Evolutionary conservation across 2,113 vertebrate genomes (phyloP).

Genomic region (Tupaia tana): DNA sequence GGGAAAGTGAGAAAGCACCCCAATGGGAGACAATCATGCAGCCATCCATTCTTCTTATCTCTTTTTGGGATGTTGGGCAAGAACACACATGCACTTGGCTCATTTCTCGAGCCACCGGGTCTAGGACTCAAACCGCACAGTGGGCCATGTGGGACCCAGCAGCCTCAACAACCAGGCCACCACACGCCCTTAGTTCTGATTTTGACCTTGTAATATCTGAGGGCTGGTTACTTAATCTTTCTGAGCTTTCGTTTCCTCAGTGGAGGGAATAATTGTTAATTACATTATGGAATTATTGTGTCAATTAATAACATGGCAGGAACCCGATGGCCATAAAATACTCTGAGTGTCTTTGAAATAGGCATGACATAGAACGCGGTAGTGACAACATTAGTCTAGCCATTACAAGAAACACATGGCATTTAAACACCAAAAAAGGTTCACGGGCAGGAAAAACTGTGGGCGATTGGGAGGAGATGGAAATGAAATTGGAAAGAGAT

Average conservation of each 20-base stretch:
- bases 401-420: constrained; percentile 58
- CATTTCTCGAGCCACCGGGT: no score
- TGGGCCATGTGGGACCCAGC: no score
- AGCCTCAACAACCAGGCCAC: no score
- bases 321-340: neutral
- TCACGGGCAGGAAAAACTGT: constrained; percentile 57
- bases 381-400: neutral
- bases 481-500: neutral
- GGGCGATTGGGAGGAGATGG: constrained; percentile 46
- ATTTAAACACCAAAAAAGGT: constrained; percentile 7
- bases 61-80: no score
- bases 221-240: neutral
- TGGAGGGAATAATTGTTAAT: constrained; percentile 43
- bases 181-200: neutral
- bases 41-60: no score
- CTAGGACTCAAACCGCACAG: no score
- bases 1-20: no score
- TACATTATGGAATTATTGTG: constrained; percentile 67
- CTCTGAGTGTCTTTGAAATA: constrained; percentile 27
- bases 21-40: no score
- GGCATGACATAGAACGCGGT: neutral
- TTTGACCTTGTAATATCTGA: constrained; percentile 17
- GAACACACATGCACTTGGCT: no score
- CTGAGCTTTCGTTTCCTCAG: neutral
- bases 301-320: constrained; percentile 53